Evolutionary conservation across 2,888 invertebrate genomes (phyloP).

Genomic region (Lithosia quadra): DNA sequence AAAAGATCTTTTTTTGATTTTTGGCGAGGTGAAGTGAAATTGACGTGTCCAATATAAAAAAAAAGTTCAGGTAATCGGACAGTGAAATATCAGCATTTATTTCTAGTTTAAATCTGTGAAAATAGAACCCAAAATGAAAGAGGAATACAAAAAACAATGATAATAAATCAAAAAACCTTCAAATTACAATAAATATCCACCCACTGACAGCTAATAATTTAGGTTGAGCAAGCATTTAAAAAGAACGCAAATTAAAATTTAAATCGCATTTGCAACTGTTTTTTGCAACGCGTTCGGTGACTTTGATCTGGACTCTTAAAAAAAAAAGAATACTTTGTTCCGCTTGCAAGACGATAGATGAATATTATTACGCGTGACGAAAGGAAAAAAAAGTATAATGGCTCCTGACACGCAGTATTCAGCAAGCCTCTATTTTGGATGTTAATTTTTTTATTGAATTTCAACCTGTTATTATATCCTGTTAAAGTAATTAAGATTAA

Average conservation of each 20-base stretch:
- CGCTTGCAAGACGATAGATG: slow-evolving; percentile 52
- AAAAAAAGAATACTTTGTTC: slow-evolving; percentile 49
- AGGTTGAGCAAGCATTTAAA: slow-evolving; percentile 41
- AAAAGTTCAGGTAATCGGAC: no score
- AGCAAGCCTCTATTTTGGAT: slow-evolving; percentile 20
- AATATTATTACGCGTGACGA: slow-evolving; percentile 62
- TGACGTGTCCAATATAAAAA: no score
- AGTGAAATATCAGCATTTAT: no score
- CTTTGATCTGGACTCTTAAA: slow-evolving; percentile 43
- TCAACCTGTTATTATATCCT: slow-evolving; percentile 21
- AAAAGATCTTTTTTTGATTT: no score
- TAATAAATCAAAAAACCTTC: slow-evolving; percentile 3
- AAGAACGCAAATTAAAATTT: slow-evolving; percentile 49
- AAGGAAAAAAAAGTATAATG: slow-evolving; percentile 48
- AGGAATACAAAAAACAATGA: not conserved
- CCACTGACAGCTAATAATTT: slow-evolving; percentile 25
- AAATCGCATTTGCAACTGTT: slow-evolving; percentile 50
- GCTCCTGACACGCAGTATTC: slow-evolving; percentile 41
- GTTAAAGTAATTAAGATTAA: slow-evolving; percentile 1
- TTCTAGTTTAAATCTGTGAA: not conserved
- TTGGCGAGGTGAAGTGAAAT: no score
- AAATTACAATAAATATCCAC: slow-evolving; percentile 18
- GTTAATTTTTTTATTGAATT: slow-evolving; percentile 14
- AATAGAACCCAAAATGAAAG: not conserved
- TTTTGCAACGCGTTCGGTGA: slow-evolving; percentile 29